Percentiles rank a stretch among this genome's conserved stretches.
Evolutionary conservation across 2,797 vertebrate genomes (phyloP).

Genomic region (Molossus molossus): DNA sequence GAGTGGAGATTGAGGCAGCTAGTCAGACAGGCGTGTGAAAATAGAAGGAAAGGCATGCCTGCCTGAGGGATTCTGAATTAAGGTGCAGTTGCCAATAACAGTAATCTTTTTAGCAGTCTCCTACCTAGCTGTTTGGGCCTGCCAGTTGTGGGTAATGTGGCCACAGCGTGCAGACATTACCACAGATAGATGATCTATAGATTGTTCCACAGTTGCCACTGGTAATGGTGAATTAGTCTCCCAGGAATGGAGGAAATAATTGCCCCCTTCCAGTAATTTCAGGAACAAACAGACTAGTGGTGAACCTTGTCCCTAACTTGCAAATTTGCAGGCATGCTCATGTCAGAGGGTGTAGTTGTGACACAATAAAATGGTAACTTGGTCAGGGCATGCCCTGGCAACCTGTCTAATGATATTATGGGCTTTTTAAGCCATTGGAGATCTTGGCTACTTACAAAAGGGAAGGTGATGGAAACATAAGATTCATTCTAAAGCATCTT

Average conservation of each 20-base stretch:
- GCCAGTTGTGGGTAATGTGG: not conserved
- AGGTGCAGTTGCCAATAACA: not conserved
- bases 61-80: not conserved
- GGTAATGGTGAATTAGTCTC: not conserved
- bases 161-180: not conserved
- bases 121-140: not conserved
- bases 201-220: not conserved
- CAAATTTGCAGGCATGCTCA: not conserved
- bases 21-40: not conserved
- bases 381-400: conserved; percentile 43
- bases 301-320: not conserved
- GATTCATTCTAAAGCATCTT: conserved; percentile 60
- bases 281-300: not conserved
- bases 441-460: conserved; percentile 67
- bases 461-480: conserved; percentile 71
- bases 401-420: not conserved
- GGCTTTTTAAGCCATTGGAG: conserved; percentile 22
- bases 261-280: not conserved
- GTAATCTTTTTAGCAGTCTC: not conserved
- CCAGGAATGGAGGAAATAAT: not conserved
- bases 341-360: conserved; percentile 73
- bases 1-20: not conserved
- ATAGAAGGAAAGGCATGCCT: not conserved
- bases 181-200: not conserved
- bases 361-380: conserved; percentile 72